Base-by-base conservation (phyloP, 1,140 invertebrate genomes). In the Sipha flava region DNA sequence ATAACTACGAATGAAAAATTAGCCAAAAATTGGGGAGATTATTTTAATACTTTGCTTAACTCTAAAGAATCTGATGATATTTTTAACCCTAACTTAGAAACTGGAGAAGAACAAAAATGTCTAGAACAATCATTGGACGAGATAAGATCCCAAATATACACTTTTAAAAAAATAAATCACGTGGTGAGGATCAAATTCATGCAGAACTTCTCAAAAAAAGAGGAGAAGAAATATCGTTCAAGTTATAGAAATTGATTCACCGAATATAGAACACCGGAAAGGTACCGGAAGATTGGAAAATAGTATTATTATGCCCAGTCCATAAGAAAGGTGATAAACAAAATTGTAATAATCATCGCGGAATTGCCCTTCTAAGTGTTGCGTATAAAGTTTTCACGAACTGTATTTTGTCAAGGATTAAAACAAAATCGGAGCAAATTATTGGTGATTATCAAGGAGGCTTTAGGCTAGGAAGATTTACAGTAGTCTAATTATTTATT, bases 271-370 rank as follows among this genome's bases (percentile, higher is more conserved):
- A 79, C 34, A 57, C 73, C 12, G 34, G 47, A 37, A 81, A 82
- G 49, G 80, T 82, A 21, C 82, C 82, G 0, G 16, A 14, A 6
- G 23, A 64, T 31, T 83, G 83, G 81, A 83, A 82, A 79, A 80
- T 40, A 49, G 79, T 57, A 45, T n/a, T 81, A 14, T 81, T 83
- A 73, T 45, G 64, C 47, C 75, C 81, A 40, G 80, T 82, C 18
- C 68, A 72, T 45, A 81, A 83, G 79, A 80, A 75, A 79, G 82
- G 82, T 3, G 79, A 81, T 66, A 82, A 81, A 68, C 31, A 45
- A 34, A 40, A 47, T 5, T 79, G 45, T 16, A 77, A 79, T 57
- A 70, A 79, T 21, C 81, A 66, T n/a, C 49, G 52, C 37, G 68
- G 52, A 18, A 80, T 80, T 54, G 64, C 70, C 40, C 21, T 80